Conservation (phyloP, 2,113 vertebrate species). For the Psilopogon haemacephalus region DNA sequence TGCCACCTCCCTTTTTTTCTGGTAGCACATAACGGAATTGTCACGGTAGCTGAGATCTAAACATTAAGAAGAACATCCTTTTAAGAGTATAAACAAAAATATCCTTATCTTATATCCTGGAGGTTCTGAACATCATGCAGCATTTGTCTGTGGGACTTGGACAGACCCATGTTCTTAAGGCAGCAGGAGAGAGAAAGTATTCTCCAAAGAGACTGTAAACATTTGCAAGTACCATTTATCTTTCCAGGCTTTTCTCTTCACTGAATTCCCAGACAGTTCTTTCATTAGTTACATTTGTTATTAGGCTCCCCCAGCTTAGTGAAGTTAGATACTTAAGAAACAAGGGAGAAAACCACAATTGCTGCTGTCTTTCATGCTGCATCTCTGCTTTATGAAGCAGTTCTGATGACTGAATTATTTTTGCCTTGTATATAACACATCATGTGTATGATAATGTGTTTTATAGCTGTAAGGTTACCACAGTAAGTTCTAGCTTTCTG, state of each 20-base stretch:
- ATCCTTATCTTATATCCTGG: neutral
- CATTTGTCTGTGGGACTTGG: neutral
- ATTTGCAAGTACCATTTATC: neutral
- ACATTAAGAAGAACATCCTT: neutral
- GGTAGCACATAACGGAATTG: neutral
- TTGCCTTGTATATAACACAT: neutral
- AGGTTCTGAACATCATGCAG: neutral
- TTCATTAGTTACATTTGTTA: neutral
- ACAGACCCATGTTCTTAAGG: neutral
- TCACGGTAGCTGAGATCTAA: neutral
- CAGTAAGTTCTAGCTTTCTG: neutral
- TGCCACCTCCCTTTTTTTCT: neutral
- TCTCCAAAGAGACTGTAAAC: neutral
- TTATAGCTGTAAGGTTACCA: neutral
- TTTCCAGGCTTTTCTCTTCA: neutral
- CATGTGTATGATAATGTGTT: fast-evolving
- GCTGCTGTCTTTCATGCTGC: neutral
- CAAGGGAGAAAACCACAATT: neutral
- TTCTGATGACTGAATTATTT: neutral
- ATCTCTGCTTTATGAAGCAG: neutral
- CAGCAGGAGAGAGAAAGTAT: neutral
- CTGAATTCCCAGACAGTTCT: neutral
- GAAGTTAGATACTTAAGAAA: neutral
- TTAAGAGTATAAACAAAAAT: neutral
- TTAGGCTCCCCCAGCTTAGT: neutral